Percentiles rank a stretch among this genome's conserved stretches.
These are phyloP conservation scores for Eolophus roseicapilla DNA, from an alignment of 2,113 vertebrate genomes.

Conservation along the genomic window DNA sequence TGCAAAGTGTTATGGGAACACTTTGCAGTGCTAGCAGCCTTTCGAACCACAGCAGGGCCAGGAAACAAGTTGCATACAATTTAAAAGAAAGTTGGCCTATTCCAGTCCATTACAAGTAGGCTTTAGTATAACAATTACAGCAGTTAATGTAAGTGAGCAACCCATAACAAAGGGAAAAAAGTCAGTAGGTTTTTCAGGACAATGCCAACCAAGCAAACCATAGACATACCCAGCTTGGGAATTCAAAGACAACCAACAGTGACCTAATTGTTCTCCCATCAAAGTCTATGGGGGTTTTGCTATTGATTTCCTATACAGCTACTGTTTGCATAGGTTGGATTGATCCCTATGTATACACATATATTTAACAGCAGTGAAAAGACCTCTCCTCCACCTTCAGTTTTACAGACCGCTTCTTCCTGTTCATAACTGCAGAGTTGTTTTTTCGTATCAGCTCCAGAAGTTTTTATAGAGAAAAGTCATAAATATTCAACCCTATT, in stretches of 20 bases:
- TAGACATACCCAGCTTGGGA: background rate
- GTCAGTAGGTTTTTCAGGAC: background rate
- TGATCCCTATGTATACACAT: too few species aligned
- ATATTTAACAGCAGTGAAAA: background rate
- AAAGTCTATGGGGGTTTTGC: background rate
- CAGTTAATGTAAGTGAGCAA: background rate
- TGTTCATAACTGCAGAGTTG: background rate
- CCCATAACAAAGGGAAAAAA: background rate
- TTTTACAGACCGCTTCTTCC: background rate
- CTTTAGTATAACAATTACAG: background rate
- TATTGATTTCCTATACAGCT: constrained; percentile 34
- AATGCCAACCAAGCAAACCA: background rate
- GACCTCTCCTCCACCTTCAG: constrained; percentile 13
- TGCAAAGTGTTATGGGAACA: background rate
- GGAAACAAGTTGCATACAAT: background rate
- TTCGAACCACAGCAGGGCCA: background rate
- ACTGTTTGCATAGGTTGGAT: background rate
- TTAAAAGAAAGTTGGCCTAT: background rate
- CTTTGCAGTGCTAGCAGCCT: background rate
- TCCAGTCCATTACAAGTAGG: background rate
- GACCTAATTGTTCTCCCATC: background rate
- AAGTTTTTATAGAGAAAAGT: background rate
- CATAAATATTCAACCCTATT: constrained; percentile 4
- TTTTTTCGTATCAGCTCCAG: background rate
- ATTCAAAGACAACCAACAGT: constrained; percentile 27